Percentiles rank a stretch among this genome's conserved stretches.
These are phyloP conservation scores for Temnothorax curvispinosus DNA, from an alignment of 1,140 invertebrate genomes.

Conservation along the genomic window DNA sequence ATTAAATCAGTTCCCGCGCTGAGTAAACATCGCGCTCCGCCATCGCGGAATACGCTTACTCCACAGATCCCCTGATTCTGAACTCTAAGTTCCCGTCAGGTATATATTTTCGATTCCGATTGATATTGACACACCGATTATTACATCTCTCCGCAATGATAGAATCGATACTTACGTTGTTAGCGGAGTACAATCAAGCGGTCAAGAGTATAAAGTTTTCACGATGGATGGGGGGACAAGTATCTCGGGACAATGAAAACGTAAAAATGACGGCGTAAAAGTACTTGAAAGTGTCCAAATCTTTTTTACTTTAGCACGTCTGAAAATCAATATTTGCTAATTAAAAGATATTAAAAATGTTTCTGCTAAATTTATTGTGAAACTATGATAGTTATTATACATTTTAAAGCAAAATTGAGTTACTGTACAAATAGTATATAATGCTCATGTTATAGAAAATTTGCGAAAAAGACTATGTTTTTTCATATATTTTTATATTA, in stretches of 20 bases:
- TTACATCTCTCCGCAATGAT: constrained; percentile 20
- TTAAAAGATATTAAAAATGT: not conserved
- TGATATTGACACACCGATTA: constrained; percentile 51
- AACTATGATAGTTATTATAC: not conserved
- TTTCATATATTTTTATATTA: not conserved
- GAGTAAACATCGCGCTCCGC: constrained; percentile 43
- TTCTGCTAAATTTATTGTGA: not conserved
- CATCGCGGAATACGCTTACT: constrained; percentile 47
- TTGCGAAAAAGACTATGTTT: not conserved
- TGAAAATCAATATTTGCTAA: not conserved
- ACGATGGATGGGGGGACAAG: not conserved
- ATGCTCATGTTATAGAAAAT: not conserved
- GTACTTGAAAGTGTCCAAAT: not conserved
- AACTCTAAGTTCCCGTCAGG: not conserved
- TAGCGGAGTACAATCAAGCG: not conserved
- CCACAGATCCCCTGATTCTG: not conserved
- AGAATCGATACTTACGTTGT: constrained; percentile 18
- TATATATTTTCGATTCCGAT: not conserved
- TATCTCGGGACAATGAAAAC: not conserved
- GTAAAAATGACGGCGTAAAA: not conserved
- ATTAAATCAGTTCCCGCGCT: constrained; percentile 51
- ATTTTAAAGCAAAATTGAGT: not conserved
- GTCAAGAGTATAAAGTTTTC: not conserved
- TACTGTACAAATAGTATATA: too few relatives aligned
- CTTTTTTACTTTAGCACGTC: not conserved